Conservation (phyloP, 2,888 invertebrate species). For the Dynastes hyllus region DNA sequence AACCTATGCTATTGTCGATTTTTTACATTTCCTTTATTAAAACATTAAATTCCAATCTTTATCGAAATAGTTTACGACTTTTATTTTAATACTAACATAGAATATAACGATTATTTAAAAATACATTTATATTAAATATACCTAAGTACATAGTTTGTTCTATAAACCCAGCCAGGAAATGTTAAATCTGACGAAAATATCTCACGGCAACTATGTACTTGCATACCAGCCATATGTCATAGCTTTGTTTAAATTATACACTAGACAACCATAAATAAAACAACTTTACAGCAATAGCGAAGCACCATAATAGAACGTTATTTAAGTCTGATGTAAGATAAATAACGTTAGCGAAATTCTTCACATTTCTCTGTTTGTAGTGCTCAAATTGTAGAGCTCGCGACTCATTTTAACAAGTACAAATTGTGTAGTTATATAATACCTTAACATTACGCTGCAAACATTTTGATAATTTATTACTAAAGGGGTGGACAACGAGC, state of each 20-base stretch:
- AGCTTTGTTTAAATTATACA: conserved; percentile 15
- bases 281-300: conserved; percentile 1
- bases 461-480: too few species aligned
- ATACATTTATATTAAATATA: background rate
- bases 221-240: background rate
- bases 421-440: too few species aligned
- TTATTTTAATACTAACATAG: background rate
- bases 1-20: too few species aligned
- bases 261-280: conserved; percentile 1
- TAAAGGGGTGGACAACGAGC: too few species aligned
- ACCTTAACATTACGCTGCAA: too few species aligned
- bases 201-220: background rate
- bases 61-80: background rate
- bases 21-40: too few species aligned
- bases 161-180: conserved; percentile 24
- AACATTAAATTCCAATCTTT: background rate
- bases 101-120: background rate
- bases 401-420: too few species aligned
- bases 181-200: background rate
- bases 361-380: background rate
- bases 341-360: background rate
- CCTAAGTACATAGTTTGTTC: background rate
- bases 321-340: background rate
- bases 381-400: too few species aligned
- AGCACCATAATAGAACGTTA: background rate